Evolutionary conservation across 1,140 invertebrate species (phyloP), one percentile per base, ranked within the genome.

Genomic region (Cyclina sinensis): DNA sequence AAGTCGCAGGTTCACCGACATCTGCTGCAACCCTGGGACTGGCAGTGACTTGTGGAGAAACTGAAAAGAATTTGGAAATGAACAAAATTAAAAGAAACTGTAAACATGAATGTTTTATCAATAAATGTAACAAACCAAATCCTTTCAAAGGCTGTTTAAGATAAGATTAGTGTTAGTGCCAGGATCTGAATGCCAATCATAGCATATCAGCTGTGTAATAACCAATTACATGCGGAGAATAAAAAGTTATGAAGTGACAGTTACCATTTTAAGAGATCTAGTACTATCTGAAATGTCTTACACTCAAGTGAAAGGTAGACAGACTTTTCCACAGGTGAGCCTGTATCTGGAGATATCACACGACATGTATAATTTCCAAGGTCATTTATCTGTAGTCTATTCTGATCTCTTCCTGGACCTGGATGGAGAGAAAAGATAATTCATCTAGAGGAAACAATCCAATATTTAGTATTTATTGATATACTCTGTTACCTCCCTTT

Each of bases 291-390:
- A n/a, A n/a, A n/a, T n/a, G n/a, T 86, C 90, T 91, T 86, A 93
- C 92, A 93, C 43, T 92, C 85, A 24, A 93, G 65, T 7, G 74
- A 81, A 7, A 93, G 70, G 35, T 24, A 48, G 27, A 48, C 83
- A 12, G 84, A 79, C 9, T 46, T 62, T 4, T 51, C 57, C 24
- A 30, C 54, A 16, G 86, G 80, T 12, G 70, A 65, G n/a, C 68
- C 57, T 11, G 86, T 78, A 30, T 82, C 84, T 27, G 90, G 30
- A n/a, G 92, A 91, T 35, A 62, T 83, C 14, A 89, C 91, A 24
- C 32, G 51, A 88, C 93, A 94, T 1, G 92, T 90, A 84, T 93
- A 94, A 84, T 93, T 92, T 11, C 91, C 93, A 7, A 90, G 88
- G 70, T 94, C 93, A 43, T 90, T 76, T 11, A 91, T 87, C 65